Conservation (phyloP, 2,888 invertebrate genomes). For the Patella caerulea region DNA sequence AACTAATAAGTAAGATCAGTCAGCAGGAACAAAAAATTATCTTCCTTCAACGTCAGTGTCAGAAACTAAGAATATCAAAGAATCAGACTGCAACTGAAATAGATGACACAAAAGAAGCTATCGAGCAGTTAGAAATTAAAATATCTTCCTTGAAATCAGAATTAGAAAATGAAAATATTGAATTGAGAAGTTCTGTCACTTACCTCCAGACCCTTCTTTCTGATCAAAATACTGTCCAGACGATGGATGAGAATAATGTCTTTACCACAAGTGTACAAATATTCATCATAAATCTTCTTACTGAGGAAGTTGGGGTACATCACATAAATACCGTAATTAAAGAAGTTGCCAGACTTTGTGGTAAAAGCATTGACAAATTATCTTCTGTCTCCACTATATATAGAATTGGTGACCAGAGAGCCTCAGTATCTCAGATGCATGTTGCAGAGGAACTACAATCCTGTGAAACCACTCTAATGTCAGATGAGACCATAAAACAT, state of each 20-base stretch:
- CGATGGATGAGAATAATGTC: background rate
- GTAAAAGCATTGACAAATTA: background rate
- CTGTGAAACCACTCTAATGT: background rate
- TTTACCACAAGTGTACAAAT: background rate
- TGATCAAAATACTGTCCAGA: background rate
- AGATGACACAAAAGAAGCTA: background rate
- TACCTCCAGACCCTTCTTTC: background rate
- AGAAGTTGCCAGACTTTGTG: background rate
- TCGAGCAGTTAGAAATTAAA: background rate
- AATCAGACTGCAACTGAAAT: background rate
- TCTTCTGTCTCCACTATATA: background rate
- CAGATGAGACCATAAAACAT: slow-evolving; percentile 8
- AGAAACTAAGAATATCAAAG: background rate
- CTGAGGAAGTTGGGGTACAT: background rate
- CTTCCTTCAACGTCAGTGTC: background rate
- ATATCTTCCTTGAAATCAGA: background rate
- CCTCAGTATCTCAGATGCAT: slow-evolving; percentile 4
- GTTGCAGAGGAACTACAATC: background rate
- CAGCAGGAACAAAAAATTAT: background rate
- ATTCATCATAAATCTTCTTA: background rate
- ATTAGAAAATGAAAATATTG: too few relatives aligned
- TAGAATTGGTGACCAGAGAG: slow-evolving; percentile 13
- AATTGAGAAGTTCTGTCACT: background rate
- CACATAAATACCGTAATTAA: background rate
- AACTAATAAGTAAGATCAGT: too few relatives aligned